These are phyloP conservation scores for Chaitophorus viminalis DNA, from an alignment of 2,888 invertebrate species.

Conservation along the genomic window DNA sequence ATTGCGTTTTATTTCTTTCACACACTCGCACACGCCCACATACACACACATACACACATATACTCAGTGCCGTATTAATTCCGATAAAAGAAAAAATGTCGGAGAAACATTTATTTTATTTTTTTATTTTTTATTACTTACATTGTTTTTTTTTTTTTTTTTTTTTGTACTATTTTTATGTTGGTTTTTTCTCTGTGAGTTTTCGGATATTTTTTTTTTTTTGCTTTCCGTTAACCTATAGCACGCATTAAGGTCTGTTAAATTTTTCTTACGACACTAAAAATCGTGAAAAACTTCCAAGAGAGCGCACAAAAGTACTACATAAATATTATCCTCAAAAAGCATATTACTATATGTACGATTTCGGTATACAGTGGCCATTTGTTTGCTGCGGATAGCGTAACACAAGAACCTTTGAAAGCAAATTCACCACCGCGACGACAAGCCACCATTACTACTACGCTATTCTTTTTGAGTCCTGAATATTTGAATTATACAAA, in stretches of 20 bases:
- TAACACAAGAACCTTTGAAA: slow-evolving; percentile 15
- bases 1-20: not conserved
- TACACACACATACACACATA: too few species aligned
- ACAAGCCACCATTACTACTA: not conserved
- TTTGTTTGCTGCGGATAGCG: not conserved
- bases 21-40: too few species aligned
- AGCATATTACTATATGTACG: too few species aligned
- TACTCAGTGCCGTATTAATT: slow-evolving; percentile 1
- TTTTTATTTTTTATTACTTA: not conserved
- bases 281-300: slow-evolving; percentile 9
- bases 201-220: not conserved
- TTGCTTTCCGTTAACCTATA: too few species aligned
- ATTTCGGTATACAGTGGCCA: not conserved
- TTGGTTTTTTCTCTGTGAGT: not conserved
- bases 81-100: not conserved
- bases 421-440: not conserved
- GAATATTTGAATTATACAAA: not conserved
- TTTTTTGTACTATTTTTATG: slow-evolving; percentile 3
- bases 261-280: not conserved
- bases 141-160: not conserved
- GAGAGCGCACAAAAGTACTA: not conserved
- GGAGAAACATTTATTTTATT: not conserved
- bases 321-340: not conserved
- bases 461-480: not conserved
- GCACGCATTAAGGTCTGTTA: not conserved